Conservation (phyloP, 2,888 invertebrate genomes). For the Sthenelais limicola region DNA sequence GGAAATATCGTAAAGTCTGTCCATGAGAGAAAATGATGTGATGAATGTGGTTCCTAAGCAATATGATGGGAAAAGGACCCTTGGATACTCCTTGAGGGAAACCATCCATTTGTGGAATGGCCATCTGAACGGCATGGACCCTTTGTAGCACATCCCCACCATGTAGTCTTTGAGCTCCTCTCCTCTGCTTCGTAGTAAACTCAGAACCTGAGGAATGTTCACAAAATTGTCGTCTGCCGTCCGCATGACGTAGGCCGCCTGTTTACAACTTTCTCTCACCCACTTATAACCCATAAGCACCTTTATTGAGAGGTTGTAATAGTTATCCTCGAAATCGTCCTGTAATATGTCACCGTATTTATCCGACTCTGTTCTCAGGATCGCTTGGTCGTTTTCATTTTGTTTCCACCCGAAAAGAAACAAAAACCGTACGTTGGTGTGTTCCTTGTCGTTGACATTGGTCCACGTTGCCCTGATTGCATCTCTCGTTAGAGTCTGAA, state of each 20-base stretch:
- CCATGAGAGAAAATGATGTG: neutral
- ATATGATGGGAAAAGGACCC: slow-evolving; percentile 15
- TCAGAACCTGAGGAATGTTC: neutral
- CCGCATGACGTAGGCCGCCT: neutral
- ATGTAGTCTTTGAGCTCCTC: neutral
- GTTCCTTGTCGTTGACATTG: neutral
- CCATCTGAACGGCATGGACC: slow-evolving; percentile 14
- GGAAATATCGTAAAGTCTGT: neutral
- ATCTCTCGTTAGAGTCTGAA: too few species aligned
- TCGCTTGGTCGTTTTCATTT: neutral
- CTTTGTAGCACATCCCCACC: neutral
- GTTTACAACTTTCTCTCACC: neutral
- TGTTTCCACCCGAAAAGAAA: slow-evolving; percentile 13
- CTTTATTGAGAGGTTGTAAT: slow-evolving; percentile 21
- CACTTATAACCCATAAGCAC: slow-evolving; percentile 22
- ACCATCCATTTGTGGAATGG: slow-evolving; percentile 28
- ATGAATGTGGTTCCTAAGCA: slow-evolving; percentile 27
- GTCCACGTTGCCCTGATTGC: slow-evolving; percentile 9
- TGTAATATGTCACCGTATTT: neutral
- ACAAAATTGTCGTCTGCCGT: slow-evolving; percentile 17
- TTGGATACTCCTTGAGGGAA: slow-evolving; percentile 8
- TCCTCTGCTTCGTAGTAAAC: neutral
- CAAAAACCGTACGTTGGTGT: neutral
- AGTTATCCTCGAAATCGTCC: slow-evolving; percentile 11
- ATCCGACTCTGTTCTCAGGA: neutral